These are phyloP conservation scores for Ceratotherium simum DNA, from an alignment of 2,113 vertebrate genomes.

Conservation along the genomic window DNA sequence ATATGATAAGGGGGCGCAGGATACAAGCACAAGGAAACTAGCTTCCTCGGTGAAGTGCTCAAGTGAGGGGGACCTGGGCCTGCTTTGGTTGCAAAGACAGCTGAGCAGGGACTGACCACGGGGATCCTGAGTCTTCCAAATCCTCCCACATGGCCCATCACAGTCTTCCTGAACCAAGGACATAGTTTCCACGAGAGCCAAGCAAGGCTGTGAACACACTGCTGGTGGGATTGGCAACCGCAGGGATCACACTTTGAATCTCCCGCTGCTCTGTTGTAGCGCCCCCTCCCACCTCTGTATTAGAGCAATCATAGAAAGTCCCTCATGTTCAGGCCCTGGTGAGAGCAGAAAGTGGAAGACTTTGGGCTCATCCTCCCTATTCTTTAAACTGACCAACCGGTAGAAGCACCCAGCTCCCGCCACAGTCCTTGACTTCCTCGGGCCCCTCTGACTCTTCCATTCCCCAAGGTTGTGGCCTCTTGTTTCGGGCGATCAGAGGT, in stretches of 20 bases:
- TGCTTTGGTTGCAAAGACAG: not conserved
- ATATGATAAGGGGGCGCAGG: not conserved
- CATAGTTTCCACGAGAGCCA: not conserved
- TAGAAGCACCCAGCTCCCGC: not conserved
- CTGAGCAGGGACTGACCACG: not conserved
- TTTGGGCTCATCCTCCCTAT: not conserved
- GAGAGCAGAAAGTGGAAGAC: not conserved
- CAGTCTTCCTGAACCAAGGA: not conserved
- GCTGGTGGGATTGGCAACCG: too few species aligned
- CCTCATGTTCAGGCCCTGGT: not conserved
- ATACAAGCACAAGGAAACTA: not conserved
- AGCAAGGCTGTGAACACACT: not conserved
- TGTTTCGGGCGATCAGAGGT: not conserved
- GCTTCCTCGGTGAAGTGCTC: not conserved
- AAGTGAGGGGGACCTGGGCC: accelerated
- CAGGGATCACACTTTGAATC: not conserved
- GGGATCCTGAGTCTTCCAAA: not conserved
- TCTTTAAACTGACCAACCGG: not conserved
- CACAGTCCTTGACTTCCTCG: not conserved
- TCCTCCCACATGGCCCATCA: too few species aligned
- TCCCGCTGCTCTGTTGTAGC: not conserved
- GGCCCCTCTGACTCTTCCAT: not conserved
- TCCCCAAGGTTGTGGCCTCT: not conserved
- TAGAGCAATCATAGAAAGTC: not conserved
- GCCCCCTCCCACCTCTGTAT: not conserved